Base-by-base conservation (phyloP, 1,140 invertebrate species). In the Cotesia typhae region DNA sequence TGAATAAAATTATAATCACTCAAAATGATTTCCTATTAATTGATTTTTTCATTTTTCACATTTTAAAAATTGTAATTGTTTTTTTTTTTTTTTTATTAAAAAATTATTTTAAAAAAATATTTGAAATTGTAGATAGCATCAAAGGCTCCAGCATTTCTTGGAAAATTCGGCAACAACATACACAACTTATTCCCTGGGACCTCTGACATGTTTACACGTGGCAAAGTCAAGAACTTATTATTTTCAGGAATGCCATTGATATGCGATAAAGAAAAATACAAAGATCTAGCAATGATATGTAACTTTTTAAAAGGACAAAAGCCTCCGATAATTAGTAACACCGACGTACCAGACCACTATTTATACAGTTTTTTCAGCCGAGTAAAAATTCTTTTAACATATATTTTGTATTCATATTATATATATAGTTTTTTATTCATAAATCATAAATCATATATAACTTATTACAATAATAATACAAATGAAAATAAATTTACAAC, bases 161-260 rank as follows among this genome's bases (percentile, higher is more conserved):
- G 52, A 6, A 74, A 76, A 60, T 61, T 77, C 0, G 80, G 80
- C 5, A 41, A 75, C 17, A n/a, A 61, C 10, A 57, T 81, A 51
- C 38, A 66, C 0, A 76, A 76, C 17, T 20, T 81, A 10, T 80
- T 80, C 67, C 69, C 76, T 1, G 66, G 76, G 28, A 53, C 10
- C 5, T 67, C 61, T 4, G 71, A 53, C 6, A 60, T 80, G 20
- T 81, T 81, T 61, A 7, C 76, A 4, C 73, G 67, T 17, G 77
- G 52, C 5, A 75, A 71, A 59, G 73, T 75, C 2, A 67, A 52
- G 0, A 74, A 78, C 38, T 69, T 81, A 47, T 53, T 81, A 2
- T 80, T 80, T 10, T 35, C 70, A 0, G 80, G 80, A 55, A 10
- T 81, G 7, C 70, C 73, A 14, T n/a, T 81, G 9, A 38, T 57